A percentile compares a stretch with the other conserved stretches of the same genome.
Evolutionary conservation across 2,113 vertebrate genomes (phyloP).

Genomic region (Oncorhynchus tshawytscha): DNA sequence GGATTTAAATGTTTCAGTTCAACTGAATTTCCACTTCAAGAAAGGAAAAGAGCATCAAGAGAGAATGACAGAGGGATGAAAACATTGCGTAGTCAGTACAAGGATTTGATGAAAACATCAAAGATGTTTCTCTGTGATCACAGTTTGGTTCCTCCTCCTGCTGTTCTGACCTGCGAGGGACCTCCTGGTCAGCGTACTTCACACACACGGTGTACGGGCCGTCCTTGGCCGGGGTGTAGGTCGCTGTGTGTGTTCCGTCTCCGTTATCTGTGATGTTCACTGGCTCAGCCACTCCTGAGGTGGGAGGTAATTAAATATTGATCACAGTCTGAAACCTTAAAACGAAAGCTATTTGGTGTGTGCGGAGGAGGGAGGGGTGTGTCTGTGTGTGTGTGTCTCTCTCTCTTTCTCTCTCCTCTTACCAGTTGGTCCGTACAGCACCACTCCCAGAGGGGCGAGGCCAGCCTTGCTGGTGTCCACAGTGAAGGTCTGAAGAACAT

Average conservation of each 20-base stretch:
- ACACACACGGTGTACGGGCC: slow-evolving; percentile 89
- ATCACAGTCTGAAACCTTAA: too few species aligned
- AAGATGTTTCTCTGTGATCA: too few species aligned
- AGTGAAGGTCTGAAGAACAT: slow-evolving; percentile 87
- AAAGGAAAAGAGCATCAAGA: neutral
- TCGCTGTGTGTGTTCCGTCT: slow-evolving; percentile 89
- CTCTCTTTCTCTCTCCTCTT: neutral
- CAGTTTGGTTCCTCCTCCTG: too few species aligned
- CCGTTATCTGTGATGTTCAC: slow-evolving; percentile 78
- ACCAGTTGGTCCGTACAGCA: slow-evolving; percentile 87
- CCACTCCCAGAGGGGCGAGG: slow-evolving; percentile 74
- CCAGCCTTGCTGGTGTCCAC: slow-evolving; percentile 87
- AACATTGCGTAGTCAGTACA: too few species aligned
- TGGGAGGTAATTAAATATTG: too few species aligned
- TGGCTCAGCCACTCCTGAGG: slow-evolving; percentile 70
- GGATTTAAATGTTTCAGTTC: too few species aligned
- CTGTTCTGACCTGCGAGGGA: slow-evolving; percentile 84
- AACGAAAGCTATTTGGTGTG: too few species aligned
- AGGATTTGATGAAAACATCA: too few species aligned
- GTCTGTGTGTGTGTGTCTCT: neutral
- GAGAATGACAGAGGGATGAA: too few species aligned
- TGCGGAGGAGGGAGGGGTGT: neutral
- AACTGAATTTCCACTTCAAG: too few species aligned
- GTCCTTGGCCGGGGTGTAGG: slow-evolving; percentile 86
- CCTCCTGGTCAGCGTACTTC: slow-evolving; percentile 89